Evolutionary conservation across 1,140 invertebrate species (phyloP).

Genomic region (Calliopsis andreniformis): DNA sequence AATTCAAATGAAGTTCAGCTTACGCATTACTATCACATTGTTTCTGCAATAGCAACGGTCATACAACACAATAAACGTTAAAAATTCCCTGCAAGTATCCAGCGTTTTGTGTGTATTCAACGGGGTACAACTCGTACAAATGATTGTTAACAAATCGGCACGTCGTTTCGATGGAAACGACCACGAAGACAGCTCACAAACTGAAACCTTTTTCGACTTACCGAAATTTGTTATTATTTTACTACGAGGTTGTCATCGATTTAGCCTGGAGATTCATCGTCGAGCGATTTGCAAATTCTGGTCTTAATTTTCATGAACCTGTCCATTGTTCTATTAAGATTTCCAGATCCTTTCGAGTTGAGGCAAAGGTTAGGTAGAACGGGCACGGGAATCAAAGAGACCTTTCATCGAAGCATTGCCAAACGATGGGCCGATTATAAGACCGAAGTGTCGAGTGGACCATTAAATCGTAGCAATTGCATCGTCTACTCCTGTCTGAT

Average conservation of each 20-base stretch:
- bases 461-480: constrained; percentile 67
- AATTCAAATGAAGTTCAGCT: not conserved
- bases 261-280: constrained; percentile 49
- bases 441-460: constrained; percentile 57
- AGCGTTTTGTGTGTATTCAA: too few relatives aligned
- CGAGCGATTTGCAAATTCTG: constrained; percentile 54
- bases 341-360: not conserved
- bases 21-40: constrained; percentile 16
- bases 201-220: too few relatives aligned
- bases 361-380: not conserved
- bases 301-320: constrained; percentile 59
- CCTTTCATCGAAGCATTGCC: constrained; percentile 22
- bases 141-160: not conserved
- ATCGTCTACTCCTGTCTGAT: constrained; percentile 59
- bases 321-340: not conserved
- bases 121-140: not conserved
- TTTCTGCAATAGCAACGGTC: constrained; percentile 7
- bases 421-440: constrained; percentile 49
- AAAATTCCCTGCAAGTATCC: constrained; percentile 13
- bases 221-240: constrained; percentile 28
- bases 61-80: constrained; percentile 23
- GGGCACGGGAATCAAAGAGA: not conserved
- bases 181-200: not conserved
- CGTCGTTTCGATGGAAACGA: not conserved
- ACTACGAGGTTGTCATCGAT: constrained; percentile 32